Base-by-base conservation (phyloP, 2,797 vertebrate species). In the Euphonia xanthogaster region DNA sequence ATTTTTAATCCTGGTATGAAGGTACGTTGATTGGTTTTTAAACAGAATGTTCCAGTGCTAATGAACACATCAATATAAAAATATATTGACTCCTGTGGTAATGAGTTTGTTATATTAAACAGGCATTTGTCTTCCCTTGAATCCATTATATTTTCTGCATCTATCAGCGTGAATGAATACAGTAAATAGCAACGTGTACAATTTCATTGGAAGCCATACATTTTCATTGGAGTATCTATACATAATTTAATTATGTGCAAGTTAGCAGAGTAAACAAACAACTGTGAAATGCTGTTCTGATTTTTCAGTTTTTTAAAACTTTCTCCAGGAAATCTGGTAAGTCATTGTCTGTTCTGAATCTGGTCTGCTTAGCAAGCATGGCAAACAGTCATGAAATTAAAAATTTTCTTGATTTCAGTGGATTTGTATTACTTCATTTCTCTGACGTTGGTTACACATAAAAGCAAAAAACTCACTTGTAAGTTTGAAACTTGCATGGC, bases 81-180 rank as follows among this genome's bases (percentile, higher is more conserved):
- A 89, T 91, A 77, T 79, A 94, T 95, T 91, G 95, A 95, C 86
- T 95, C 91, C 22, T 9, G 5, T 80, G 84, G 86, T 83, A 93
- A 95, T 88, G 81, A 78, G 87, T 50, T 90, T 90, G 33, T 88
- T 98, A 97, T 97, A 97, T 97, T 96, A 97, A 96, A 75, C 58
- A 94, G 85, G 35, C 23, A 93, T 93, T 94, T 92, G 55, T 90
- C 92, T 96, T 74, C 67, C 65, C 77, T 87, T 96, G 93, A 91
- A 39, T 90, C 86, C 76, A 33, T 92, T 88, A 47, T 61, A 76
- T 60, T 73, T 91, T 89, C 61, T 94, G 10, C 68, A 68, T 63
- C 75, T 96, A 95, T 96, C 57, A 90, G 33, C 13, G 1, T 75
- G 94, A 93, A 91, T 28, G 48, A 95, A 89, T 95, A 90, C 47